Evolutionary conservation across 2,888 invertebrate species (phyloP), one percentile per base, ranked within the genome.

Genomic region (Eubasilissa splendida): DNA sequence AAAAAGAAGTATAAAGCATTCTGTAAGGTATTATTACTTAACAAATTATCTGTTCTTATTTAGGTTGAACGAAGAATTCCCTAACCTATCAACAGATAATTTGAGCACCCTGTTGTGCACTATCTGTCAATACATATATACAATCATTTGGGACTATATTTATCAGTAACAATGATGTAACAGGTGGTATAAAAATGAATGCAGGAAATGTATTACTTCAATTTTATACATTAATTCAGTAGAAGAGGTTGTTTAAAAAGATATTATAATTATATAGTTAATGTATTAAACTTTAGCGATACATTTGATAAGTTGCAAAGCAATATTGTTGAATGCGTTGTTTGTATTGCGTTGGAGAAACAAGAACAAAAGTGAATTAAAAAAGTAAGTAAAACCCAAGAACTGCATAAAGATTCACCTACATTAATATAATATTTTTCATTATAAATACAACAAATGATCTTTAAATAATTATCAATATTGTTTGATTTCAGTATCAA

Each of bases 71-170:
- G 5, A 33, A 63, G 22, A 63, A 63, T 63, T 63, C 63, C 42
- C 31, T 33, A 11, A 63, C 33, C 63, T 63, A 31, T 63, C 42
- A 31, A n/a, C 63, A 31, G 63, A 63, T 63, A 63, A 63, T 63
- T 63, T 63, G 10, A 63, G 63, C 33, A 4, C 63, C 63, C 63
- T 63, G 63, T 63, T 63, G 63, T 31, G 33, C 22, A 31, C 12
- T 63, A 63, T 63, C 63, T 63, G 33, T 63, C 22, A 63, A 33
- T 31, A 63, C 31, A 31, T 31, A 63, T 33, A 31, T 33, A 11
- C 33, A 33, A 33, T 12, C 63, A 31, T 63, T 31, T 10, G 8
- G 12, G 63, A 5, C 63, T 63, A 12, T 63, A 63, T 63, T 33
- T 63, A 31, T n/a, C 11, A 33, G 2, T 63, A 33, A 63, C 11